phyloP scores from a whole-genome alignment of 1,140 invertebrate species.

The Drosophila erecta region DNA sequence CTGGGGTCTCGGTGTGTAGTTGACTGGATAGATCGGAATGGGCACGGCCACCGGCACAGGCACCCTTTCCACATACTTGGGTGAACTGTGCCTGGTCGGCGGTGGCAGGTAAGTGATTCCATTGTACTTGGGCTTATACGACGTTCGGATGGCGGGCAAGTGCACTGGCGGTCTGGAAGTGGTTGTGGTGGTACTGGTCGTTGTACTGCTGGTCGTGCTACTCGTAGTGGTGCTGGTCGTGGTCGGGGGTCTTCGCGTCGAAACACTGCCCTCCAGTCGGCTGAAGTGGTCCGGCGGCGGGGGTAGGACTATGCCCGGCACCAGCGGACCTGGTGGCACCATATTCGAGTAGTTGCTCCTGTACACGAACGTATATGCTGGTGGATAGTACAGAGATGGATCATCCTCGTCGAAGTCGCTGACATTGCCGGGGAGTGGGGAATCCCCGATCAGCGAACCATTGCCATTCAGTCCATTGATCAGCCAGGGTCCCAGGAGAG shows the following conservation, averaged over 20 bases:
- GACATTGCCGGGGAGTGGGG: constrained; percentile 46
- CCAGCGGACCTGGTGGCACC: constrained; percentile 93
- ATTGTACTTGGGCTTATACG: constrained; percentile 55
- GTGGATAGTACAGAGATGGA: constrained; percentile 95
- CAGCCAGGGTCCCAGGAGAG: constrained; percentile 81
- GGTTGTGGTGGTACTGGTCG: constrained; percentile 25
- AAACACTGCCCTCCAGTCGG: constrained; percentile 45
- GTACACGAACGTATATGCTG: constrained; percentile 94
- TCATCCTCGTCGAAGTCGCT: constrained; percentile 93
- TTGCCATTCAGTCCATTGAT: constrained; percentile 72
- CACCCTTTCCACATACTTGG: constrained; percentile 68
- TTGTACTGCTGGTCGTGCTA: constrained; percentile 28
- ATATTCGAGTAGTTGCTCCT: constrained; percentile 90
- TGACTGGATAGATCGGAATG: constrained; percentile 74
- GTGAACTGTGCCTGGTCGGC: constrained; percentile 10
- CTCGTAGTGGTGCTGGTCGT: constrained; percentile 21
- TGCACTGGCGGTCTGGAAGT: constrained; percentile 3
- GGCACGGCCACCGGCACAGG: constrained; percentile 76
- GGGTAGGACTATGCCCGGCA: constrained; percentile 94
- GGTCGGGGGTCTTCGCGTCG: constrained; percentile 31
- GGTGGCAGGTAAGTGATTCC: constrained; percentile 50
- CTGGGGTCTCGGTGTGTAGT: constrained; percentile 60
- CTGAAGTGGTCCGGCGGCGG: constrained; percentile 94
- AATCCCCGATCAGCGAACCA: constrained; percentile 1
- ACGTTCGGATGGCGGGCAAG: constrained; percentile 20